Conservation (phyloP, 2,797 vertebrate species). For the Microctenopoma steveboyesi region DNA sequence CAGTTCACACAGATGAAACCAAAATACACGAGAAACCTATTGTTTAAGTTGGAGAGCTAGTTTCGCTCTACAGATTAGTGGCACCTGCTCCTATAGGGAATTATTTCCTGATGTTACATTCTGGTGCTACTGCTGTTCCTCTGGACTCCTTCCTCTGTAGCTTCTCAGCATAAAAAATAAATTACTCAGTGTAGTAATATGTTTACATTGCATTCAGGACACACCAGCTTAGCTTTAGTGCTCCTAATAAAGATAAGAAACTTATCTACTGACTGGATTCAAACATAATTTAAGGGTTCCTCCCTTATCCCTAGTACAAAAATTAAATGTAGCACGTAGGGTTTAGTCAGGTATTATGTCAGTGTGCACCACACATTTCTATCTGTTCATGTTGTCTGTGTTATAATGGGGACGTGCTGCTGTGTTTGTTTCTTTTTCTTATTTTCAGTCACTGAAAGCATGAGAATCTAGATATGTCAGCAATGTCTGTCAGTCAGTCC, state of each 20-base stretch:
- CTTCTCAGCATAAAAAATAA: too few species aligned
- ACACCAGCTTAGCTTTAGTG: background rate
- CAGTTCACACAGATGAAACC: too few species aligned
- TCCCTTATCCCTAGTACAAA: background rate
- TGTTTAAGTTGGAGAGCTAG: too few species aligned
- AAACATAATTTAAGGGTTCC: background rate
- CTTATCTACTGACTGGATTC: background rate
- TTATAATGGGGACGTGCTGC: background rate
- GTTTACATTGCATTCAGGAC: background rate
- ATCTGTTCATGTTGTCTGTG: background rate
- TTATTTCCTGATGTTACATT: too few species aligned
- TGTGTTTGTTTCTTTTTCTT: too few species aligned
- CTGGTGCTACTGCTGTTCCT: too few species aligned
- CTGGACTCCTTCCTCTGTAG: too few species aligned
- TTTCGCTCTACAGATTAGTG: too few species aligned
- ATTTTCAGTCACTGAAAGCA: background rate
- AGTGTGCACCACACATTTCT: background rate
- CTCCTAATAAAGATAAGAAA: background rate
- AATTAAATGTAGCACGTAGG: constrained; percentile 10
- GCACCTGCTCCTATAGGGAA: too few species aligned
- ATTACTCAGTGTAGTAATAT: background rate
- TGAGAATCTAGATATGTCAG: background rate
- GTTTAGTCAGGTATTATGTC: background rate
- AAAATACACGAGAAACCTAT: background rate
- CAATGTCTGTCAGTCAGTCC: background rate